These are phyloP conservation scores for Lethocerus indicus DNA, from an alignment of 1,140 invertebrate genomes.

Conservation along the genomic window DNA sequence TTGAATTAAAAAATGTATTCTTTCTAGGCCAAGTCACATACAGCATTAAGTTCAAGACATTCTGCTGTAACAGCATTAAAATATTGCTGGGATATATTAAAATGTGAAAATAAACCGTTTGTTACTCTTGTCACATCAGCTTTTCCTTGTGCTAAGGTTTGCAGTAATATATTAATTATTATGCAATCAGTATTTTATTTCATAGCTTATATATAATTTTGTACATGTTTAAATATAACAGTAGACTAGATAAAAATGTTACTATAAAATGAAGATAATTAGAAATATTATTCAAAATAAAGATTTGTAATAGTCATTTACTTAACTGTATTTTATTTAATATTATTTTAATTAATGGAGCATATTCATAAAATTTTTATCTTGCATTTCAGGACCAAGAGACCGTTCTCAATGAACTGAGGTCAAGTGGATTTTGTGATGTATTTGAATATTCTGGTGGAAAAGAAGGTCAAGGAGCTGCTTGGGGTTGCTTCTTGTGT, in stretches of 20 bases:
- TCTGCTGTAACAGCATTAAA: slow-evolving; percentile 66
- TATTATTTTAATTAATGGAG: neutral
- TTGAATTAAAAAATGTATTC: no score
- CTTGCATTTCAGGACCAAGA: slow-evolving; percentile 53
- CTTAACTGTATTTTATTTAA: neutral
- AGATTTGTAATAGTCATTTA: neutral
- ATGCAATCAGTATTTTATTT: neutral
- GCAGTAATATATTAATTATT: neutral
- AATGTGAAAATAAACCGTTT: slow-evolving; percentile 77
- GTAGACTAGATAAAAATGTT: no score
- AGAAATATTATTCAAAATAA: neutral
- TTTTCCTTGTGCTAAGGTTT: slow-evolving; percentile 70
- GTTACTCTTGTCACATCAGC: slow-evolving; percentile 80
- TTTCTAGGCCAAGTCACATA: slow-evolving; percentile 50
- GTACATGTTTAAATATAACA: no score
- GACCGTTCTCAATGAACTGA: slow-evolving; percentile 62
- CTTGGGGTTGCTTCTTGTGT: slow-evolving; percentile 79
- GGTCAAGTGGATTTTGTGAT: slow-evolving; percentile 77
- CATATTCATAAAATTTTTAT: slow-evolving; percentile 1
- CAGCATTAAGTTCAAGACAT: slow-evolving; percentile 68
- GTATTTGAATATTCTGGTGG: slow-evolving; percentile 59
- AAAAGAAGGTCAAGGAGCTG: slow-evolving; percentile 27
- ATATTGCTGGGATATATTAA: slow-evolving; percentile 84
- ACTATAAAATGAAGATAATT: no score
- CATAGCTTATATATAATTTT: neutral